phyloP scores from a whole-genome alignment of 2,113 vertebrate species.

The Entelurus aequoreus region DNA sequence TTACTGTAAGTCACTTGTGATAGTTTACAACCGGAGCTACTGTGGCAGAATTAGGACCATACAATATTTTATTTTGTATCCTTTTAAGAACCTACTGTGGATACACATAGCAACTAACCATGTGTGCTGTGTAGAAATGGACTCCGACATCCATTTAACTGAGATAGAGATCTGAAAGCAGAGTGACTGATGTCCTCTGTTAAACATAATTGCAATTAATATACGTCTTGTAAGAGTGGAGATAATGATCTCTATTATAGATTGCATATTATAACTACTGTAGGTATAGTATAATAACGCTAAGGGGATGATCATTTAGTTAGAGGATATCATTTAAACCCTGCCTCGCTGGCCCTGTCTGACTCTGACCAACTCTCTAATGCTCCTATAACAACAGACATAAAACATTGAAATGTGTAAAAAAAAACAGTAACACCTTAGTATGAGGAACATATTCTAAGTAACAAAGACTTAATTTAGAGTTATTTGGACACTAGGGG shows the following conservation, averaged over 20 bases:
- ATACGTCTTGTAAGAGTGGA: not conserved
- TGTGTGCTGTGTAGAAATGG: not conserved
- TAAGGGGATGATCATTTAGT: not conserved
- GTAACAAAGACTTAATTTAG: too few species aligned
- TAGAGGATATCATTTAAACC: constrained; percentile 41
- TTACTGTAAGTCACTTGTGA: constrained; percentile 1
- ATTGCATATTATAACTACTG: not conserved
- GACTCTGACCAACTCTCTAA: constrained; percentile 81
- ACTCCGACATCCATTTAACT: not conserved
- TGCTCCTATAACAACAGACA: constrained; percentile 50
- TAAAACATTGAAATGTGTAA: not conserved
- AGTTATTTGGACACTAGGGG: too few species aligned
- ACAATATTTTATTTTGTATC: not conserved
- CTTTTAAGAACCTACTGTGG: not conserved
- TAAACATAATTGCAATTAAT: too few species aligned
- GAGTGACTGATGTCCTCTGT: not conserved
- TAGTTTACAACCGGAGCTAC: constrained; percentile 5
- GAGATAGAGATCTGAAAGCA: not conserved
- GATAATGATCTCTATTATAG: not conserved
- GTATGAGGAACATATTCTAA: too few species aligned
- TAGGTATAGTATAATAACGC: not conserved
- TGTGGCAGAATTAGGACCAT: constrained; percentile 6
- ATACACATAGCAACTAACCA: not conserved
- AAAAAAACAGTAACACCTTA: not conserved
- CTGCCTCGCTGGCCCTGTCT: constrained; percentile 88